Conservation (phyloP, 1,140 invertebrate genomes). For the Ceratosolen solmsi region DNA sequence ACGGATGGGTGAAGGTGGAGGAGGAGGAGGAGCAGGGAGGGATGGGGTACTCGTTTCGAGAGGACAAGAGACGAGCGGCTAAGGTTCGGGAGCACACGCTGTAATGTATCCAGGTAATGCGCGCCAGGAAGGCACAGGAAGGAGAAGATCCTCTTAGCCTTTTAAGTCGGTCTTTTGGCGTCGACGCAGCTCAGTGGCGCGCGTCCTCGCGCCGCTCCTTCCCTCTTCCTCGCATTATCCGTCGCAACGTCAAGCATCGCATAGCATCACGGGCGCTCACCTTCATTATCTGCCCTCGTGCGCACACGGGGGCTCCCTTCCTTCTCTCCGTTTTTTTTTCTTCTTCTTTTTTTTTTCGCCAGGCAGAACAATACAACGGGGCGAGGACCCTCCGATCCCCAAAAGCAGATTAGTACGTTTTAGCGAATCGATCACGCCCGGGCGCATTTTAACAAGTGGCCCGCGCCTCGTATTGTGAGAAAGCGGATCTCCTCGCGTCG, state of each 20-base stretch:
- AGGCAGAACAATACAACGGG: background rate
- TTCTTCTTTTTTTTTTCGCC: background rate
- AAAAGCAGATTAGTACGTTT: slow-evolving; percentile 71
- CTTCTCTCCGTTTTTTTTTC: background rate
- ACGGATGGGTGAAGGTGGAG: background rate
- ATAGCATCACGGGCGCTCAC: slow-evolving; percentile 36
- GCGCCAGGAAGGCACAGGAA: slow-evolving; percentile 41
- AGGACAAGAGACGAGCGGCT: background rate
- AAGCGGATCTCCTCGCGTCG: slow-evolving; percentile 54
- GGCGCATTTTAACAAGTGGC: slow-evolving; percentile 70
- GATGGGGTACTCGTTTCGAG: background rate
- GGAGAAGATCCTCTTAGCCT: slow-evolving; percentile 61
- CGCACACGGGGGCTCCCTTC: background rate
- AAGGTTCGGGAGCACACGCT: background rate
- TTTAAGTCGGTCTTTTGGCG: slow-evolving; percentile 54
- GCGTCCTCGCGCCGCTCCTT: background rate
- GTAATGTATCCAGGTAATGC: slow-evolving; percentile 34
- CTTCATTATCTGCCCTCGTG: slow-evolving; percentile 3
- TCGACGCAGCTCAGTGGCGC: background rate
- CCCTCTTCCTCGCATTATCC: background rate
- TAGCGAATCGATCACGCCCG: slow-evolving; percentile 68
- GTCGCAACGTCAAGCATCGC: slow-evolving; percentile 34
- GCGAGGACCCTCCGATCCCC: slow-evolving; percentile 58
- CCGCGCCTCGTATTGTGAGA: slow-evolving; percentile 55
- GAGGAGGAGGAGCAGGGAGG: slow-evolving; percentile 42